Base-by-base conservation (phyloP, 2,888 invertebrate genomes). In the Ophioninae sp. region DNA sequence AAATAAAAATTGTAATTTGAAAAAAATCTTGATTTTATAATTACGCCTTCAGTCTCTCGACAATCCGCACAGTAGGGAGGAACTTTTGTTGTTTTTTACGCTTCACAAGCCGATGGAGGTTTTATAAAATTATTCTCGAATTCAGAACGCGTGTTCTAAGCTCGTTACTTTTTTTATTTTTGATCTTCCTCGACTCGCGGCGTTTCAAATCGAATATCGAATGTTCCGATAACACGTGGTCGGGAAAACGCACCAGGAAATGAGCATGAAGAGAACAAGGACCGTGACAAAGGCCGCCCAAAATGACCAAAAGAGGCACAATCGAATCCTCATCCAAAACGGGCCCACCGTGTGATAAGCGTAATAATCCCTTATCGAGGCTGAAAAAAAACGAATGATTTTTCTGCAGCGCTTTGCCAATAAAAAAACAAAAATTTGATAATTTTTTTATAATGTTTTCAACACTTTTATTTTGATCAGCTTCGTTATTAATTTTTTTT, bases 221-320 rank as follows among this genome's bases (percentile, higher is more conserved):
- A 10, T 30, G 7, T 68, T 20, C 13, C 63, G 64, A 39, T 64
- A 7, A 59, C 88, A 89, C 10, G 83, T 63, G 13, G 81, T 79
- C 6, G 87, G 87, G 10, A 79, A 17, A 13, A 87, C 41, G 65
- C 88, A 89, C 61, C 83, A 88, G 65, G 89, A 87, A 6, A 84
- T 87, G 7, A 89, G 67, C 69, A 90, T 79, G 30, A 87, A 88
- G 44, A 88, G 64, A n/a, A 89, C 20, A 20, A 91, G 73, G 23
- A 90, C 87, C 5, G 87, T 71, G 68, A 89, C 64, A 41, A 91
- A 85, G 6, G 86, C 85, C 7, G 79, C 79, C 91, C 91, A 91
- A 37, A 91, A 88, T 7, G 84, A 81, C 91, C 91, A 91, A 81
- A 91, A 91, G 22, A 91, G 81, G 74, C 86, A 88, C 10, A 91